Conservation (phyloP, 1,140 invertebrate genomes). For the Lepidurus apus region DNA sequence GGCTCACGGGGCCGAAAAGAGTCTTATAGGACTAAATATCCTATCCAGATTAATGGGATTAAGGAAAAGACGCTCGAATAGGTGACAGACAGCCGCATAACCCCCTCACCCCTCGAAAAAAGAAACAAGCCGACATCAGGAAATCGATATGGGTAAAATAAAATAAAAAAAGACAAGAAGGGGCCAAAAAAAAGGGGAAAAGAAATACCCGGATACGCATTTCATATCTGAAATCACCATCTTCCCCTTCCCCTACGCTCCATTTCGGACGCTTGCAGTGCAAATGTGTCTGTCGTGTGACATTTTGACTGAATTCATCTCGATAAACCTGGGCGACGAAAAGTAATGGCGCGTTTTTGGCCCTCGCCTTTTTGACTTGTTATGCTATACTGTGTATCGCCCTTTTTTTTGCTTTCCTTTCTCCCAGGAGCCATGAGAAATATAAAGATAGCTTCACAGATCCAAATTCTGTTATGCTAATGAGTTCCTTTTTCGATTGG, state of each 20-base stretch:
- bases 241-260: neutral
- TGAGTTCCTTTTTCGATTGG: neutral
- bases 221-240: conserved; percentile 9
- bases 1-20: no score
- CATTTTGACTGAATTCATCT: conserved; percentile 5
- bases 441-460: neutral
- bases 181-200: neutral
- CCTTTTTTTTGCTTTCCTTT: neutral
- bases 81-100: no score
- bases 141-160: neutral
- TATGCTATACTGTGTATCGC: no score
- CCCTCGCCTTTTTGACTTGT: neutral
- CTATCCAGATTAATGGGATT: no score
- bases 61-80: no score
- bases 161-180: neutral
- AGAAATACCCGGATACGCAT: neutral
- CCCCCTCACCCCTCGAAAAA: no score
- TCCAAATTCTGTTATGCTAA: conserved; percentile 13
- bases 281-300: neutral
- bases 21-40: no score
- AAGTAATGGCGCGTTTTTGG: neutral
- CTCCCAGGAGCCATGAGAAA: neutral
- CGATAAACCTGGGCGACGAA: neutral
- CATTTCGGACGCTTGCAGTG: neutral
- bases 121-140: no score